Base-by-base conservation (phyloP, 2,888 invertebrate species). In the Opisthograptis luteolata region DNA sequence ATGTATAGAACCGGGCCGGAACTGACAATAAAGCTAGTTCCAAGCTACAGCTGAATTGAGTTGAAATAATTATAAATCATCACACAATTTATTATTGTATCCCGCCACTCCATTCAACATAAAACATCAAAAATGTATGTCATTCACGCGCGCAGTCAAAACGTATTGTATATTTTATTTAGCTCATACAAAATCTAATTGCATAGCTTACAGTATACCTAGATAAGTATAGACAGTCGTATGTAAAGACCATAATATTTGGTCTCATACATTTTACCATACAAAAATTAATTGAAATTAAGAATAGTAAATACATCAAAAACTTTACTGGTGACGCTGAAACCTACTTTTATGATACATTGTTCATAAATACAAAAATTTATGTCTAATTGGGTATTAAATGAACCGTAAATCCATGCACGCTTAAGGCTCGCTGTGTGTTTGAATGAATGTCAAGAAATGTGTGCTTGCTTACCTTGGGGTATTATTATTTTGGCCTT, bases 131-230 rank as follows among this genome's bases (percentile, higher is more conserved):
- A 54, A 46, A 27, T 44, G 51, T 51, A 58, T 48, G 57, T 49
- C 55, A 62, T 53, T 48, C 68, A 68, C 66, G 58, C 63, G 35
- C 60, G 59, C 62, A 76, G 13, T 75, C 71, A 79, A 79, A 75
- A 76, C 66, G 70, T 28, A 48, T 37, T 82, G 85, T 87, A 86
- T 82, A 84, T 81, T 85, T 84, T 45, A 64, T 79, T 82, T 86
- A 84, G 79, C 75, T 80, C 81, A 87, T 89, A 89, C 80, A 89
- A 87, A 89, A 87, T 83, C 86, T 87, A 87, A 75, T 79, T 79
- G 81, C 72, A 79, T 73, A 76, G 65, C 79, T 79, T 84, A 79
- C 36, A 56, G n/a, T 42, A 54, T 64, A 62, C 57, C 70, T 77
- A 79, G 69, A 77, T 76, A 50, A 77, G 45, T 66, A 68, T 67